Base-by-base conservation (phyloP, 2,797 vertebrate genomes). In the Cyprinella venusta region DNA sequence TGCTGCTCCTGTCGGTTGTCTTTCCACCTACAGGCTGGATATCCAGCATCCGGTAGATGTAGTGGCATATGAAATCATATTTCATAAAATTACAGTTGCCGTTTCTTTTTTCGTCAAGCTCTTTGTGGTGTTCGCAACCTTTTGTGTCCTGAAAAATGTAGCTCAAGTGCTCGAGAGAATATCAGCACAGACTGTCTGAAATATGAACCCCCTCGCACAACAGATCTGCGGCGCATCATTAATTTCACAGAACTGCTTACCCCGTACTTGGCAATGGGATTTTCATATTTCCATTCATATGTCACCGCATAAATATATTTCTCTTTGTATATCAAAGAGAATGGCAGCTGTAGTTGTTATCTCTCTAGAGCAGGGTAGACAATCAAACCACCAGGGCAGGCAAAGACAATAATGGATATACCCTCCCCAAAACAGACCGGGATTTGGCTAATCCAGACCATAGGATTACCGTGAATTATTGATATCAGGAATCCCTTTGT, bases 221-320 rank as follows among this genome's bases (percentile, higher is more conserved):
- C 69, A 81, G 19, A 64, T 81, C 80, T 81, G 54, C 24, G 56
- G 80, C 16, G 68, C 56, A 74, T 81, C 80, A 64, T 81, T 81
- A 33, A 63, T 81, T 81, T 76, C 50, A 76, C 64, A 59, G 26
- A 76, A 82, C 71, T 70, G 81, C 81, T 82, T 76, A 77, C 71
- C 63, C 72, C 52, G 12, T 67, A 68, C 63, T 59, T 83, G 74
- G 74, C 81, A 77, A 40, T 13, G 40, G 40, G 40, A 83, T 68
- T 59, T 69, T 82, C 63, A 67, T 76, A 68, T 82, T 81, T 77
- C 74, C 63, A 83, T 45, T 83, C 64, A 69, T 61, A 69, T 77
- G 52, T 40, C 6, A 68, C 18, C 1, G 9, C 19, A 76, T 82
- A 76, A 45, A 82, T 68, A 54, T 67, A 83, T 83, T 69, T 82